Evolutionary conservation across 2,888 invertebrate genomes (phyloP), one percentile per base, ranked within the genome.

Genomic region (Vesta saturnalis): DNA sequence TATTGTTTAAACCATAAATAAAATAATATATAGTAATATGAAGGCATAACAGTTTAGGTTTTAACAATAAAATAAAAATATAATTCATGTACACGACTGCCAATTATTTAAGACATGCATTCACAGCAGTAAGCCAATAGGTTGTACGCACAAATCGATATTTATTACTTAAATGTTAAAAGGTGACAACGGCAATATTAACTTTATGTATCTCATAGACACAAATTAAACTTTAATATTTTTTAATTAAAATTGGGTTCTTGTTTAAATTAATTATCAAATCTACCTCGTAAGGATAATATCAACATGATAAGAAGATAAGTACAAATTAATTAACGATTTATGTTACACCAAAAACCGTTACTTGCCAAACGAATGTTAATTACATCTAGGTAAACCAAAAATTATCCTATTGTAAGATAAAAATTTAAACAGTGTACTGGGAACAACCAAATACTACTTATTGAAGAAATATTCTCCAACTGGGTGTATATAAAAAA

Each of bases 101-200:
- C 59, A 59, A 59, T 59, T 59, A 59, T 21, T 1, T 39, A 59
- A 49, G 30, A 59, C 46, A 59, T 43, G 43, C 59, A 16, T 46
- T 59, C 59, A 46, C 59, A 59, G 59, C 59, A 59, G 59, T 59
- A 59, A 16, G 59, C 59, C 59, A 21, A 59, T 59, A 46, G 43
- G 18, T 59, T 43, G n/a, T n/a, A 16, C 39, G 58, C 18, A 59
- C 46, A 59, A 55, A 23, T 59, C 43, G 19, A 59, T 59, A 59
- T 59, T 59, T 59, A 59, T 59, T 59, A 46, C 18, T 19, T n/a
- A 19, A 46, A 59, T 46, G 59, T 43, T 46, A 59, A 59, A 59
- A 59, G 59, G 59, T 59, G 59, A 59, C 59, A 59, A 59, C 59
- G 46, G 14, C 4, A 46, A 46, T 46, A 59, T 18, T 59, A 59